Evolutionary conservation across 2,888 invertebrate genomes (phyloP).

Genomic region (Petrolisthes manimaculis): DNA sequence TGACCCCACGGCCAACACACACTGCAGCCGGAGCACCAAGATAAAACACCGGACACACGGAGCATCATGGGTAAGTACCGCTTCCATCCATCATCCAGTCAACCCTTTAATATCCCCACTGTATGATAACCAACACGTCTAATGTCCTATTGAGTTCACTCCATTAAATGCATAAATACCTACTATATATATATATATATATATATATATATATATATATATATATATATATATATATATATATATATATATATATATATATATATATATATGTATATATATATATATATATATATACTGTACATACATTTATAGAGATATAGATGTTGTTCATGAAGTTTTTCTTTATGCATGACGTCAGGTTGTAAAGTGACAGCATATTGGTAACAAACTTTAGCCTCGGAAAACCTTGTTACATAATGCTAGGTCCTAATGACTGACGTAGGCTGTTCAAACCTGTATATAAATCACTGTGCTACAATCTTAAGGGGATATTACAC

Average conservation of each 20-base stretch:
- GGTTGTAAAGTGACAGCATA: neutral
- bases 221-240: neutral
- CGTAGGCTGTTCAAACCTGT: neutral
- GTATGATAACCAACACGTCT: neutral
- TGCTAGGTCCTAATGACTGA: neutral
- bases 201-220: neutral
- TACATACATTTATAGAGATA: neutral
- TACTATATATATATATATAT: neutral
- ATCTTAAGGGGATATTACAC: no score
- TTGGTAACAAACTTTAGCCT: neutral
- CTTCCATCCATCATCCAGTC: neutral
- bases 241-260: no score
- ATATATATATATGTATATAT: neutral
- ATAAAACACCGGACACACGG: neutral
- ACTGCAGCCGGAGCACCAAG: no score
- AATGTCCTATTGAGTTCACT: neutral
- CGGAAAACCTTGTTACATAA: neutral
- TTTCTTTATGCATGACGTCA: slow-evolving; percentile 14
- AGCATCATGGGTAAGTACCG: neutral
- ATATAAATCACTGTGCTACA: neutral
- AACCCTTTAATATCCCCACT: neutral
- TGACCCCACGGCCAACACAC: neutral
- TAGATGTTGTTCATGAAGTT: slow-evolving; percentile 8
- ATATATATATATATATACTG: neutral
- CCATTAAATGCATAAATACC: neutral